Evolutionary conservation across 2,113 vertebrate genomes (phyloP).

Genomic region (Anolis sagrei): DNA sequence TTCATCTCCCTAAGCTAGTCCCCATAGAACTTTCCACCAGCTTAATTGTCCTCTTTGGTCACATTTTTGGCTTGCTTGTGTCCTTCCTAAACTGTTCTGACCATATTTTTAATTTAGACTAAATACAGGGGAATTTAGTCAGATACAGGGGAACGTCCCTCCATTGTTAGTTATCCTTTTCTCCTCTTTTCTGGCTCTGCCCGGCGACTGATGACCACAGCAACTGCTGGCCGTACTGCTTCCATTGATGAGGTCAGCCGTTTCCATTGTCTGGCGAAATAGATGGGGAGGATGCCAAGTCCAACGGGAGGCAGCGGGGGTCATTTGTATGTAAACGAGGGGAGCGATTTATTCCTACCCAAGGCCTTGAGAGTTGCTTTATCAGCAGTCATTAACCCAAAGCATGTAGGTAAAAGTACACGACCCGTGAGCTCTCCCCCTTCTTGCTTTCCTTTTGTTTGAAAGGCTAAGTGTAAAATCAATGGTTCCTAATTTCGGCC

Average conservation of each 20-base stretch:
- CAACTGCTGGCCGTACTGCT: constrained; percentile 55
- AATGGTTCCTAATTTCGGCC: not conserved
- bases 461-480: constrained; percentile 62
- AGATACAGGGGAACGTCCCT: not conserved
- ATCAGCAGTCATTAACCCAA: constrained; percentile 51
- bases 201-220: constrained; percentile 47
- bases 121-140: not conserved
- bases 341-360: constrained; percentile 58
- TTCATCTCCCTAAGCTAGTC: too few relatives aligned
- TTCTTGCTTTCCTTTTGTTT: constrained; percentile 48
- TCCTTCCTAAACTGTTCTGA: too few relatives aligned
- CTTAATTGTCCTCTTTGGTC: too few relatives aligned
- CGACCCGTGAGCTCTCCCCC: not conserved
- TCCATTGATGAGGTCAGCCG: constrained; percentile 54
- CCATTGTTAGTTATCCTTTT: constrained; percentile 16
- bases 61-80: too few relatives aligned
- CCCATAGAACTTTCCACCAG: too few relatives aligned
- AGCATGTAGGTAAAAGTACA: constrained; percentile 32
- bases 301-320: constrained; percentile 36
- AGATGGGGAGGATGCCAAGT: constrained; percentile 55
- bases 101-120: not conserved
- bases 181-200: constrained; percentile 20
- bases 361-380: constrained; percentile 26
- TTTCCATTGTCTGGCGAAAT: constrained; percentile 58
- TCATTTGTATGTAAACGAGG: constrained; percentile 63